phyloP scores from a whole-genome alignment of 2,888 invertebrate species.

The Heliconius sara region DNA sequence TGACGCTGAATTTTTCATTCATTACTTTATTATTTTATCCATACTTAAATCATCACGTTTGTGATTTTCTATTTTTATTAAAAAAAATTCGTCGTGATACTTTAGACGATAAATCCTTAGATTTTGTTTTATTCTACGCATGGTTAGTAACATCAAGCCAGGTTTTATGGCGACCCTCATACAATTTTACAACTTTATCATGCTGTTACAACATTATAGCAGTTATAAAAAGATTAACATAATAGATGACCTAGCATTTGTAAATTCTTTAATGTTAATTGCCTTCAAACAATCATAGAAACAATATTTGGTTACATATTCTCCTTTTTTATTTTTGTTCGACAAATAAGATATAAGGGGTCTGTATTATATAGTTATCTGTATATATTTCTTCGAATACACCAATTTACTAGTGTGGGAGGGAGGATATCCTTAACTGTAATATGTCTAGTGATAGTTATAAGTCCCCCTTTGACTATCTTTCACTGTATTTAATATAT shows the following conservation, averaged over 20 bases:
- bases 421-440: too few relatives aligned
- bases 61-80: constrained; percentile 3
- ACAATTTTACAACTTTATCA: constrained; percentile 44
- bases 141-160: constrained; percentile 35
- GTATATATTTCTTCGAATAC: too few relatives aligned
- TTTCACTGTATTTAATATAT: too few relatives aligned
- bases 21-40: background rate
- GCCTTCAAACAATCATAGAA: too few relatives aligned
- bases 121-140: constrained; percentile 12
- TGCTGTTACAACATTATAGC: constrained; percentile 36
- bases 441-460: too few relatives aligned
- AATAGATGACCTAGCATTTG: constrained; percentile 11
- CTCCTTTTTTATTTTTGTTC: too few relatives aligned
- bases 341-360: too few relatives aligned
- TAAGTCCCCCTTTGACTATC: too few relatives aligned
- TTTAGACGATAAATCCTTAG: background rate
- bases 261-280: background rate
- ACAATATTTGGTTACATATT: too few relatives aligned
- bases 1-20: background rate
- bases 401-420: too few relatives aligned
- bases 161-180: constrained; percentile 44
- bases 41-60: background rate
- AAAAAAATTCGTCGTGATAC: background rate
- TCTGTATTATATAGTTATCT: too few relatives aligned
- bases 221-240: constrained; percentile 45